Evolutionary conservation across 2,888 invertebrate species (phyloP).

Genomic region (Nymphalis c-album): DNA sequence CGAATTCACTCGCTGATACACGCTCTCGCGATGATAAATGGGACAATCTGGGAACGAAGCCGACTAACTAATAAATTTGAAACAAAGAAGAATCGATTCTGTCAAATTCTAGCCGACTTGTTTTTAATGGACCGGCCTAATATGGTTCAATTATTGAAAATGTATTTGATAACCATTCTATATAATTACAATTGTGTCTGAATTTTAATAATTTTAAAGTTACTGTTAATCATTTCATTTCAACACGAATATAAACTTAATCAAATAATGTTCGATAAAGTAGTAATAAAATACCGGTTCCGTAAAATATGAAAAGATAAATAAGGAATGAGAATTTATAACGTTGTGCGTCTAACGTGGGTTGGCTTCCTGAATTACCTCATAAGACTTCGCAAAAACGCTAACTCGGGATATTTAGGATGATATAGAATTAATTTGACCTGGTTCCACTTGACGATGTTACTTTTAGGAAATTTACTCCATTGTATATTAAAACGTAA

Average conservation of each 20-base stretch:
- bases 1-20: conserved; percentile 51
- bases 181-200: background rate
- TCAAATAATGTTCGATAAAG: too few species aligned
- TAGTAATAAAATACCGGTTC: conserved; percentile 6
- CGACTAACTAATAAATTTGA: conserved; percentile 45
- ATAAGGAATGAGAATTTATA: conserved; percentile 32
- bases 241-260: too few species aligned
- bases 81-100: conserved; percentile 35
- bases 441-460: background rate
- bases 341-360: conserved; percentile 20
- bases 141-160: background rate
- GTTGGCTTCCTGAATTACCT: conserved; percentile 30
- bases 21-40: conserved; percentile 54
- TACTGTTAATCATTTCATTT: background rate
- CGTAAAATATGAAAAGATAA: conserved; percentile 25
- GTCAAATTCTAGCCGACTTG: conserved; percentile 25
- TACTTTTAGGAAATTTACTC: background rate
- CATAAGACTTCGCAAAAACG: conserved; percentile 19
- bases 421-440: conserved; percentile 2
- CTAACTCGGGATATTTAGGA: conserved; percentile 17
- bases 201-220: background rate
- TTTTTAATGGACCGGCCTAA: conserved; percentile 13
- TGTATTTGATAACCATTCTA: conserved; percentile 1
- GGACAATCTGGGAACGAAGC: conserved; percentile 49
- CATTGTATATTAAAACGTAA: background rate